Evolutionary conservation across 1,140 invertebrate species (phyloP).

Genomic region (Sarcophaga bullata): DNA sequence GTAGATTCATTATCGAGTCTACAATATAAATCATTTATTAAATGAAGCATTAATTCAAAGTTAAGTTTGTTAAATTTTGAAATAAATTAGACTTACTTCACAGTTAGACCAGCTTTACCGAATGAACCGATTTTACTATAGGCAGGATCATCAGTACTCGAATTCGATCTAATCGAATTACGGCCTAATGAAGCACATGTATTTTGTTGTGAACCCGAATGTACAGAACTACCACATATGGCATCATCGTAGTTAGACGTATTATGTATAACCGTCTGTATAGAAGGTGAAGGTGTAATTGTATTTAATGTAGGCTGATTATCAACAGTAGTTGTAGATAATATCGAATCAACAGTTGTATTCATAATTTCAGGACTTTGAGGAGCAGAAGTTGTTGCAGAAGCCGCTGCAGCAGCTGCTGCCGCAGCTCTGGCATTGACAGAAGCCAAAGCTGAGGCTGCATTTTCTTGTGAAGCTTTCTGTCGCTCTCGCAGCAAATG

Average conservation of each 20-base stretch:
- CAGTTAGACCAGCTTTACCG: slow-evolving; percentile 61
- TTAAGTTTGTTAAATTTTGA: neutral
- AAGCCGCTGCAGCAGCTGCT: slow-evolving; percentile 51
- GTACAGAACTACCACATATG: slow-evolving; percentile 56
- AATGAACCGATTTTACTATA: slow-evolving; percentile 63
- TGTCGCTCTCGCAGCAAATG: slow-evolving; percentile 82
- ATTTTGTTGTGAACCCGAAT: slow-evolving; percentile 55
- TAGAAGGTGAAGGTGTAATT: slow-evolving; percentile 61
- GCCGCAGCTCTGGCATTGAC: slow-evolving; percentile 57
- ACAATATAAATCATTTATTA: neutral
- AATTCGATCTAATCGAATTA: slow-evolving; percentile 61
- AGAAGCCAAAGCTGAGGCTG: slow-evolving; percentile 62
- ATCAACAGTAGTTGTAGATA: slow-evolving; percentile 46
- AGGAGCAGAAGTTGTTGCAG: neutral
- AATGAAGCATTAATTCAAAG: neutral
- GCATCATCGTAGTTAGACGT: slow-evolving; percentile 58
- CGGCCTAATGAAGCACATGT: slow-evolving; percentile 57
- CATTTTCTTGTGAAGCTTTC: slow-evolving; percentile 68
- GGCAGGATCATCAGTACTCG: slow-evolving; percentile 61
- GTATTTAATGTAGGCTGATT: slow-evolving; percentile 49
- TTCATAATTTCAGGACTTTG: slow-evolving; percentile 21
- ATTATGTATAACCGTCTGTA: slow-evolving; percentile 64
- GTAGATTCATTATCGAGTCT: slow-evolving; percentile 59
- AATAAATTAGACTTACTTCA: slow-evolving; percentile 54
- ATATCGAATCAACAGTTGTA: slow-evolving; percentile 45